phyloP scores from a whole-genome alignment of 2,113 vertebrate genomes.

The Athene cunicularia region DNA sequence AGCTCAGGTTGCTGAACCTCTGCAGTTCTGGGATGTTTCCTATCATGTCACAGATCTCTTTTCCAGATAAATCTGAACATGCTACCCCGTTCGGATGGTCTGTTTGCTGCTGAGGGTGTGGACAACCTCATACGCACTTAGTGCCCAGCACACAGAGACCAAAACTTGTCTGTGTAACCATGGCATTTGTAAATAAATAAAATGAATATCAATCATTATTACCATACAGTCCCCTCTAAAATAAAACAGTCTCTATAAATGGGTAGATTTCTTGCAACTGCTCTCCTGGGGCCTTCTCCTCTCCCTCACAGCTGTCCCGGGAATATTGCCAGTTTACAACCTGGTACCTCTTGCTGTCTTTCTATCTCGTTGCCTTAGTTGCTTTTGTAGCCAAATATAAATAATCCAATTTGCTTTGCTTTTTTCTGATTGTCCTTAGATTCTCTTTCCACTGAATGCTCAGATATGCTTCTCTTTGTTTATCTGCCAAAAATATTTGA shows the following conservation, averaged over 20 bases:
- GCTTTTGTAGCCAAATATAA: neutral
- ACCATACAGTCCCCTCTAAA: neutral
- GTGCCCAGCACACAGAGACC: neutral
- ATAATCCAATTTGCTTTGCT: neutral
- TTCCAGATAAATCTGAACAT: neutral
- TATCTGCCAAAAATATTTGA: neutral
- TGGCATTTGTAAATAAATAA: conserved; percentile 36
- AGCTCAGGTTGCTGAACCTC: neutral
- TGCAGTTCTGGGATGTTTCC: neutral
- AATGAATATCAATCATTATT: neutral
- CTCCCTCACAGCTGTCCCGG: neutral
- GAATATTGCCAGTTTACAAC: neutral
- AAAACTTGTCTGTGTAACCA: neutral
- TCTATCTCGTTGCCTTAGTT: neutral
- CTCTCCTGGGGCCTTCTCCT: neutral
- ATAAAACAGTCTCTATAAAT: conserved; percentile 36
- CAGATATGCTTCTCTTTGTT: neutral
- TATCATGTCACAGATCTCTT: neutral
- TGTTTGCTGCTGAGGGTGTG: neutral
- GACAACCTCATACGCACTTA: neutral
- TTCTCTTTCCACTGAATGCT: neutral
- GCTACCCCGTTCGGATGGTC: neutral
- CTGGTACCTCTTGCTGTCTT: neutral
- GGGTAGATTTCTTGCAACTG: neutral
- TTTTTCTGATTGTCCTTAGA: neutral